Evolutionary conservation across 2,888 invertebrate genomes (phyloP).

Genomic region (Callimorpha dominula): DNA sequence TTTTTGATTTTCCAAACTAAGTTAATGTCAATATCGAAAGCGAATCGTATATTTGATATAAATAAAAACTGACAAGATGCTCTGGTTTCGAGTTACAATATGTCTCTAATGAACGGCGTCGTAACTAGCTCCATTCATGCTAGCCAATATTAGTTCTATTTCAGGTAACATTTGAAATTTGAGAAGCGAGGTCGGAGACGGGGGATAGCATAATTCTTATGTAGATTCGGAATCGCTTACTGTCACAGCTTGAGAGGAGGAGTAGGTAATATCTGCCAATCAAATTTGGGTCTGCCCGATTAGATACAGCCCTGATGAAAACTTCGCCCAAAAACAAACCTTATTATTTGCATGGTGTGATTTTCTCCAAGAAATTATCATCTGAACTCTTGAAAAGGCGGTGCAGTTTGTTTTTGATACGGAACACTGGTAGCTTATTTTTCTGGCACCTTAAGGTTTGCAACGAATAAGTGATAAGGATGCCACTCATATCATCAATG

Average conservation of each 20-base stretch:
- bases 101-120: slow-evolving; percentile 44
- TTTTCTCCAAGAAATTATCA: too few relatives aligned
- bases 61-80: slow-evolving; percentile 5
- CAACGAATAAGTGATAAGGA: too few relatives aligned
- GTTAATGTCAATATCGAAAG: not conserved
- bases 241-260: not conserved
- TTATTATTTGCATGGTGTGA: too few relatives aligned
- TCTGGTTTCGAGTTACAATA: slow-evolving; percentile 37
- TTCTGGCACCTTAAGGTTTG: too few relatives aligned
- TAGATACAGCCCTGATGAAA: not conserved
- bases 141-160: slow-evolving; percentile 5
- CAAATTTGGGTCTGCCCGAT: not conserved
- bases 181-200: not conserved
- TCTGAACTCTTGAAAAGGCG: too few relatives aligned
- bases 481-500: too few relatives aligned
- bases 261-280: not conserved
- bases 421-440: too few relatives aligned
- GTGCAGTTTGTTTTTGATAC: too few relatives aligned
- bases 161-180: slow-evolving; percentile 13
- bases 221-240: not conserved
- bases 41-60: not conserved
- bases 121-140: slow-evolving; percentile 50
- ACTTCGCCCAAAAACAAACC: too few relatives aligned
- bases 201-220: not conserved
- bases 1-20: not conserved